Conservation (phyloP, 2,113 vertebrate genomes). For the Microtus richardsoni region DNA sequence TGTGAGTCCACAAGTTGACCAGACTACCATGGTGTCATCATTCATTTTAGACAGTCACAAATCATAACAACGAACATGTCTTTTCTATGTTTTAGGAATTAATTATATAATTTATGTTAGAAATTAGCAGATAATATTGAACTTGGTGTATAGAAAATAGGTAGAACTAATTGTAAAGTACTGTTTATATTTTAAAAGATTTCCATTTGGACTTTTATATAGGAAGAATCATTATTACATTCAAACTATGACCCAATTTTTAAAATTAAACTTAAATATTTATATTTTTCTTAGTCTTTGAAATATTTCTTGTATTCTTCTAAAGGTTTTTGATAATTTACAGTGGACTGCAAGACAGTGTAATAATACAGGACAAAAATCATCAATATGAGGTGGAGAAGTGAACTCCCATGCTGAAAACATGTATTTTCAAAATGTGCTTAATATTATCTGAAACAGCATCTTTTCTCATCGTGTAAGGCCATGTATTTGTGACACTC, state of each 20-base stretch:
- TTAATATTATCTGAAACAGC: background rate
- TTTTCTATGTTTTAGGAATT: conserved; percentile 11
- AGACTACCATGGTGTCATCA: background rate
- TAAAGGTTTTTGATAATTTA: conserved; percentile 2
- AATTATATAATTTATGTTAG: conserved; percentile 24
- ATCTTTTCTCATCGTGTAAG: background rate
- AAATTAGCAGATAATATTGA: conserved; percentile 1
- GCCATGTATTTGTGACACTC: background rate
- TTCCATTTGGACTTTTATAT: conserved; percentile 1
- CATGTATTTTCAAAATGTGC: background rate
- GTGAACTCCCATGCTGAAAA: background rate
- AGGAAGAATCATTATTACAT: background rate
- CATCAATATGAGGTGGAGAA: background rate
- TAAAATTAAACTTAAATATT: conserved; percentile 10
- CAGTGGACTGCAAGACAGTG: background rate
- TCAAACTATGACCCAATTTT: background rate
- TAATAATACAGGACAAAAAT: background rate
- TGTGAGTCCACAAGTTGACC: background rate
- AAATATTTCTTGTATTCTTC: background rate
- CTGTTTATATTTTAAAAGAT: background rate
- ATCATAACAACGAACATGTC: background rate
- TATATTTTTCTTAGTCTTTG: background rate
- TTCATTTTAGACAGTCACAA: conserved; percentile 17
- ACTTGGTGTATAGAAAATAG: background rate
- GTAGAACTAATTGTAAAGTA: background rate